Base-by-base conservation (phyloP, 2,888 invertebrate genomes). In the Ennomos fuscantarius region DNA sequence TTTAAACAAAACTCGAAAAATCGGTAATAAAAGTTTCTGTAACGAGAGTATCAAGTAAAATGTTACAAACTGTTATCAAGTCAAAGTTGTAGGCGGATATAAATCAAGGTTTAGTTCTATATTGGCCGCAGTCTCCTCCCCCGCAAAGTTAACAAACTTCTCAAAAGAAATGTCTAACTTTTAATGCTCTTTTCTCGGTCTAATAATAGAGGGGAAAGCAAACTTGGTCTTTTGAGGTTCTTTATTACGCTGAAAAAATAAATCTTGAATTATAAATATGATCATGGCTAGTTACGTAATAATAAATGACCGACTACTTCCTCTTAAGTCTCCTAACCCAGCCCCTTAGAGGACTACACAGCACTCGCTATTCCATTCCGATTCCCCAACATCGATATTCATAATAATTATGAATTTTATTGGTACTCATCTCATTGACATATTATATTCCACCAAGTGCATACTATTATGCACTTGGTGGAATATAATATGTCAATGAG, bases 101-200 rank as follows among this genome's bases (percentile, higher is more conserved):
- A 86, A 88, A 86, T 87, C 85, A 83, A 75, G 79, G 78, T 84
- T 84, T 82, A 82, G 81, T 81, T 79, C 76, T 79, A 79, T 82
- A 83, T 84, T 82, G 80, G 78, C 74, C 76, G 65, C 74, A 76
- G 72, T 74, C 24, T 24, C 74, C 76, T 77, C 73, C 64, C 65
- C 74, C 63, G 67, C 74, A 62, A 76, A 84, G 76, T 77, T 78
- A 68, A 76, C 78, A 73, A 81, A 84, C 73, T 84, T 79, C 70
- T 70, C 70, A 69, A 79, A 86, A 84, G 86, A 85, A 85, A 82
- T 78, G 75, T 65, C 74, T 64, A 86, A 86, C 81, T 89, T 87
- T 84, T 86, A 87, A 88, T 86, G 84, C 79, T 84, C 79, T 84
- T 83, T 86, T 78, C 74, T 78, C 73, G 72, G 75, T 84, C 79